phyloP scores from a whole-genome alignment of 2,888 invertebrate species.

The Pyrrhia umbra region DNA sequence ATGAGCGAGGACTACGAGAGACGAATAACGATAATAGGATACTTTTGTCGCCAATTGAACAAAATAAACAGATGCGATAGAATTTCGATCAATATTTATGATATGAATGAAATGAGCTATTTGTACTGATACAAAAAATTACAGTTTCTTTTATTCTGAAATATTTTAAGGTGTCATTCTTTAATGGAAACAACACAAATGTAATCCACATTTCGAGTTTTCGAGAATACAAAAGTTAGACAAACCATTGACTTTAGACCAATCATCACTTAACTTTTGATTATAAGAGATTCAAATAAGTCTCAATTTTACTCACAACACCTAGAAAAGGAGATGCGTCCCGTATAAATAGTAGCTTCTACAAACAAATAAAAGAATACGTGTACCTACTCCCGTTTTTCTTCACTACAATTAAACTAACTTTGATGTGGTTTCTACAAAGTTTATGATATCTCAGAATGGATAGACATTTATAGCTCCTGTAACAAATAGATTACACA shows the following conservation, averaged over 20 bases:
- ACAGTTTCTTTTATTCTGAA: slow-evolving; percentile 3
- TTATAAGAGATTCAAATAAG: slow-evolving; percentile 21
- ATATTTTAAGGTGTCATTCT: not conserved
- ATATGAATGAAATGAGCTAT: slow-evolving; percentile 7
- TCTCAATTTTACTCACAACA: slow-evolving; percentile 2
- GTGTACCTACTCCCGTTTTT: slow-evolving; percentile 49
- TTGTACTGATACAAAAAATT: slow-evolving; percentile 12
- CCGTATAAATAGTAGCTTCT: slow-evolving; percentile 45
- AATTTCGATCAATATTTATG: slow-evolving; percentile 25
- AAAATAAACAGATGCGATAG: slow-evolving; percentile 32
- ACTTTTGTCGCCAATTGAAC: slow-evolving; percentile 38
- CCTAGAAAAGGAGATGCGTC: slow-evolving; percentile 6
- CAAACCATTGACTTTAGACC: not conserved
- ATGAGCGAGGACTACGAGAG: slow-evolving; percentile 34
- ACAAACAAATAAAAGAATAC: slow-evolving; percentile 50
- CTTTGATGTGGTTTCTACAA: slow-evolving; percentile 59
- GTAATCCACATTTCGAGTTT: not conserved
- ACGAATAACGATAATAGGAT: slow-evolving; percentile 35
- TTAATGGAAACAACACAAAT: slow-evolving; percentile 4
- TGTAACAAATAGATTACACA: slow-evolving; percentile 29
- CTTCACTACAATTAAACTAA: slow-evolving; percentile 55
- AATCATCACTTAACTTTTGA: slow-evolving; percentile 11
- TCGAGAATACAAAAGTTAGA: not conserved
- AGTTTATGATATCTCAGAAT: slow-evolving; percentile 51
- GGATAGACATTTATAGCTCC: slow-evolving; percentile 50